A percentile compares a stretch with the other conserved stretches of the same genome.
Evolutionary conservation across 2,113 vertebrate species (phyloP).

Genomic region (Chaetodon trifascialis): DNA sequence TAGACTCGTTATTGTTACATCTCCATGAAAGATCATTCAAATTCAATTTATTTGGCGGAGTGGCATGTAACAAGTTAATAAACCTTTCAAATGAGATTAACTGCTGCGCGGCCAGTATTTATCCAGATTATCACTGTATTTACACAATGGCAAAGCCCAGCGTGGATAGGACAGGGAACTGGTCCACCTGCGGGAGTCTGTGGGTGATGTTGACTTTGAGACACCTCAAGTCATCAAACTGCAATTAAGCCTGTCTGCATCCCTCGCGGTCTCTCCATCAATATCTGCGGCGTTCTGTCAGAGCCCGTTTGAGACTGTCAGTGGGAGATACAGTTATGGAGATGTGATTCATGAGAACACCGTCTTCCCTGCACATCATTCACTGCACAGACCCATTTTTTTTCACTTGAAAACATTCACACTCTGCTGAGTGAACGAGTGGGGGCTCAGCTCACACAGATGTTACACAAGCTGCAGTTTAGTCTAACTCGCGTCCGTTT

Average conservation of each 20-base stretch:
- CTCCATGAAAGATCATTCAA: conserved; percentile 56
- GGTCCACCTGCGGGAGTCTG: conserved; percentile 57
- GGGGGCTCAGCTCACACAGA: conserved; percentile 57
- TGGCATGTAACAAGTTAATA: conserved; percentile 61
- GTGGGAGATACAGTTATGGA: conserved; percentile 73
- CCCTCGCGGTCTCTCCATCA: conserved; percentile 62
- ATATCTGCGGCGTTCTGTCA: conserved; percentile 70
- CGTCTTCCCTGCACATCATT: conserved; percentile 56
- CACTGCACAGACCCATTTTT: conserved; percentile 36
- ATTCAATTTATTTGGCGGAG: conserved; percentile 60
- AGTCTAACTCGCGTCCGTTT: conserved; percentile 52
- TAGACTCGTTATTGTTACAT: conserved; percentile 32
- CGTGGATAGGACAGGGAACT: conserved; percentile 1
- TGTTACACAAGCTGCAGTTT: conserved; percentile 60
- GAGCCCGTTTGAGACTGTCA: conserved; percentile 66
- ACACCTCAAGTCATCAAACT: conserved; percentile 72
- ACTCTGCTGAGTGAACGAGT: conserved; percentile 57
- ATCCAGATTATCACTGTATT: conserved; percentile 66
- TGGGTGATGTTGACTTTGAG: conserved; percentile 68
- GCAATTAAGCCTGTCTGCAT: conserved; percentile 70
- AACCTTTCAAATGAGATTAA: conserved; percentile 75
- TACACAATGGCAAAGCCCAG: conserved; percentile 53
- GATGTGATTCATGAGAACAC: conserved; percentile 75
- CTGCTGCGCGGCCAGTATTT: conserved; percentile 61
- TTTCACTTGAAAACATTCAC: conserved; percentile 61